Conservation (phyloP, 1,140 invertebrate genomes). For the Calosoma granatense region DNA sequence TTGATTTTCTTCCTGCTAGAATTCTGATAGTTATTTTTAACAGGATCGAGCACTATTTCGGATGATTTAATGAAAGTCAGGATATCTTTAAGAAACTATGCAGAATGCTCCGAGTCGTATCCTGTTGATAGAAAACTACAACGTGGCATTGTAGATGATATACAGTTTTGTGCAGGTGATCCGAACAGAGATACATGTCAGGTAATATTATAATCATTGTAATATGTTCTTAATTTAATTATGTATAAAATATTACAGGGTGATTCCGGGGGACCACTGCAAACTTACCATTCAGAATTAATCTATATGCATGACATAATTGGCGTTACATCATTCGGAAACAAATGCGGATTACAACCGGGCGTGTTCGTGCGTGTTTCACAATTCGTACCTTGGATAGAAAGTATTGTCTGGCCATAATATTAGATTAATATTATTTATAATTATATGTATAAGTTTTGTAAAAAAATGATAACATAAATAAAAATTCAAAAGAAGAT, state of each 20-base stretch:
- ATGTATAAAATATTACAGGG: constrained; percentile 22
- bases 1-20: no score
- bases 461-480: no score
- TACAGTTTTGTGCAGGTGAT: constrained; percentile 5
- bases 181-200: neutral
- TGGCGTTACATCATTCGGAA: constrained; percentile 13
- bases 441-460: no score
- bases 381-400: constrained; percentile 39
- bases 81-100: neutral
- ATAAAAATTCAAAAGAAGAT: no score
- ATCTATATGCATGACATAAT: constrained; percentile 10
- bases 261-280: constrained; percentile 11
- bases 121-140: neutral
- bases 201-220: neutral
- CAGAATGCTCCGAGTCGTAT: neutral
- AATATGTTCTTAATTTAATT: no score
- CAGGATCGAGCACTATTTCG: neutral
- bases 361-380: constrained; percentile 38
- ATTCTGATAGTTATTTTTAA: no score
- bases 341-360: constrained; percentile 18
- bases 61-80: neutral
- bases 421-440: neutral
- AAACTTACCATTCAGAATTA: neutral
- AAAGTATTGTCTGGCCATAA: constrained; percentile 34
- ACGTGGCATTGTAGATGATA: neutral